Conservation (phyloP, 2,113 vertebrate species). For the Uria aalge region DNA sequence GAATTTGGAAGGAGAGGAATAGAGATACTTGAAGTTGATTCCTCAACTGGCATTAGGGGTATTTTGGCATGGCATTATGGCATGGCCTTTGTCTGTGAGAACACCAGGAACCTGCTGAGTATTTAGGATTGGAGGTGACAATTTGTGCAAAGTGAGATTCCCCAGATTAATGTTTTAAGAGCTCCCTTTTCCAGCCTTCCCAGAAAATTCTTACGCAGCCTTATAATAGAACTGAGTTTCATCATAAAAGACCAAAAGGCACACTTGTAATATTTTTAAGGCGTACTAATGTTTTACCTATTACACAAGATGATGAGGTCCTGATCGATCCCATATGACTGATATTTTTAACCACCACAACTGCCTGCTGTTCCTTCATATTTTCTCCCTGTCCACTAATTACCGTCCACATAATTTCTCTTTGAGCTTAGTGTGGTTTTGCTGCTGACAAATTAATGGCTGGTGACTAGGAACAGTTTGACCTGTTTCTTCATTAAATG, state of each 20-base stretch:
- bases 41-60: rapidly evolving
- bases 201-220: background rate
- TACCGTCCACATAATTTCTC: background rate
- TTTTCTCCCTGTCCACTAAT: background rate
- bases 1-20: background rate
- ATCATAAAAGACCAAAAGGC: background rate
- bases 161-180: background rate
- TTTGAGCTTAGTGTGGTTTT: background rate
- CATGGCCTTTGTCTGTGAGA: background rate
- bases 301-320: background rate
- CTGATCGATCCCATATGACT: background rate
- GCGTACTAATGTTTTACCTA: background rate
- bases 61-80: background rate
- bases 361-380: background rate
- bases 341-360: background rate
- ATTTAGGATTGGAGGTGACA: background rate
- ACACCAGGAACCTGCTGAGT: background rate
- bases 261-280: background rate
- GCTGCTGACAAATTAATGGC: background rate
- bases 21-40: background rate
- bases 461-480: background rate
- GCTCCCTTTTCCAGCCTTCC: background rate
- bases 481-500: background rate
- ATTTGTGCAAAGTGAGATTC: background rate
- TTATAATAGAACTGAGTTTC: background rate